phyloP scores from a whole-genome alignment of 2,113 vertebrate genomes.

The Thermophis baileyi region DNA sequence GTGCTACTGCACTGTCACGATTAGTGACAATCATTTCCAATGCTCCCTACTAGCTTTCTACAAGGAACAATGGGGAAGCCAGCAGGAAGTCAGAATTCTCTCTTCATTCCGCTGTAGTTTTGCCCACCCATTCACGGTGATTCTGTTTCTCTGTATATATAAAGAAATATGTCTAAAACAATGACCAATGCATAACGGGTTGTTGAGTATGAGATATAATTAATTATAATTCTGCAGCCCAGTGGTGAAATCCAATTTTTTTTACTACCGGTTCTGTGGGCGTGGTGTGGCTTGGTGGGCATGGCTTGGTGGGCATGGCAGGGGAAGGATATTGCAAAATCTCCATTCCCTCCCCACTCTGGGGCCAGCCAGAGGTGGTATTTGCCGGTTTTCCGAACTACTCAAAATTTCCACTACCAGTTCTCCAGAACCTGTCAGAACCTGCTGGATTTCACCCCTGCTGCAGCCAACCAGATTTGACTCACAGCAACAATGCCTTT shows the following conservation, averaged over 20 bases:
- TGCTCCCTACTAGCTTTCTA: neutral
- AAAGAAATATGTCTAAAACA: neutral
- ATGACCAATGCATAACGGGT: neutral
- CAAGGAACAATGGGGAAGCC: neutral
- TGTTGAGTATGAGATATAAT: neutral
- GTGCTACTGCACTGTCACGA: neutral
- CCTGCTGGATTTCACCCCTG: no score
- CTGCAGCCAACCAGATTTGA: neutral
- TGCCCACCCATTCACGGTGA: neutral
- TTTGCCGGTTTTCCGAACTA: no score
- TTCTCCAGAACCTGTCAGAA: no score
- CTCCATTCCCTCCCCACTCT: no score
- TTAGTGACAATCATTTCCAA: neutral
- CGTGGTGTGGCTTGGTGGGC: no score
- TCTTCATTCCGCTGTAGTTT: neutral
- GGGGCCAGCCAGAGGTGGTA: no score
- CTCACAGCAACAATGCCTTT: neutral
- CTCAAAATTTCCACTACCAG: no score
- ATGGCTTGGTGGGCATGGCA: no score
- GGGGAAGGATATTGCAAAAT: no score
- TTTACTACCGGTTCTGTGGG: no score
- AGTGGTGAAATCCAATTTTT: no score
- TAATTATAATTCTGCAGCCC: no score
- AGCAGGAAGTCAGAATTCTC: neutral
- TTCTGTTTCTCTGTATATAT: neutral